A percentile compares a stretch with the other conserved stretches of the same genome.
These are phyloP conservation scores for Psophia crepitans DNA, from an alignment of 2,113 vertebrate species.

Conservation along the genomic window DNA sequence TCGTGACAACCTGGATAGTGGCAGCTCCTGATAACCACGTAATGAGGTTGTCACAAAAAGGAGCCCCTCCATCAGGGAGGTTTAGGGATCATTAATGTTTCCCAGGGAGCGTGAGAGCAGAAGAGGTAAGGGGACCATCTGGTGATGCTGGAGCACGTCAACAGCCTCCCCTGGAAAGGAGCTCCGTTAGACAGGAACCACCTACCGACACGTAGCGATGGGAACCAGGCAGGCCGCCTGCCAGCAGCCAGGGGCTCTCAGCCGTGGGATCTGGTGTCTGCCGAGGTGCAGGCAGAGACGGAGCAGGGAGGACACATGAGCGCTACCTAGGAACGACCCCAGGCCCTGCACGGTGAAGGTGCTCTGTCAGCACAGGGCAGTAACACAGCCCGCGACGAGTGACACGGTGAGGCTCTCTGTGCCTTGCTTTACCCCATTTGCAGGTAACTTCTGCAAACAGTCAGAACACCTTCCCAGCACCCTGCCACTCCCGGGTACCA, in stretches of 20 bases:
- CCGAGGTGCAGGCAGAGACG: background rate
- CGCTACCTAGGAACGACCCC: background rate
- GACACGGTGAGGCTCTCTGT: background rate
- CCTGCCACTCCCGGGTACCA: rapidly evolving
- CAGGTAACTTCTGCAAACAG: background rate
- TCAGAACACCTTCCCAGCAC: background rate
- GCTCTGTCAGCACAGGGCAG: background rate
- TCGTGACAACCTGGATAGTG: conserved; percentile 88
- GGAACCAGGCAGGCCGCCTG: conserved; percentile 27
- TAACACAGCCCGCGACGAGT: background rate
- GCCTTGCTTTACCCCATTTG: background rate
- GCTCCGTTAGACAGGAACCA: conserved; percentile 20
- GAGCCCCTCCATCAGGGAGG: conserved; percentile 43
- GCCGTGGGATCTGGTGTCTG: background rate
- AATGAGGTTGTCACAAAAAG: conserved; percentile 79
- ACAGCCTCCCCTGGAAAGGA: conserved; percentile 10
- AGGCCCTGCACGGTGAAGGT: background rate
- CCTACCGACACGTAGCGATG: background rate
- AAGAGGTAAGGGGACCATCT: conserved; percentile 27
- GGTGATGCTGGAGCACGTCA: background rate
- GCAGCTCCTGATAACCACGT: conserved; percentile 76
- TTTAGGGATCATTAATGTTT: conserved; percentile 47
- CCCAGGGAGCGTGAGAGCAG: background rate
- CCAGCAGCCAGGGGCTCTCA: background rate
- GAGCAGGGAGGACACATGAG: background rate